phyloP scores from a whole-genome alignment of 2,888 invertebrate genomes.

The Cremastobaeus sp. region DNA sequence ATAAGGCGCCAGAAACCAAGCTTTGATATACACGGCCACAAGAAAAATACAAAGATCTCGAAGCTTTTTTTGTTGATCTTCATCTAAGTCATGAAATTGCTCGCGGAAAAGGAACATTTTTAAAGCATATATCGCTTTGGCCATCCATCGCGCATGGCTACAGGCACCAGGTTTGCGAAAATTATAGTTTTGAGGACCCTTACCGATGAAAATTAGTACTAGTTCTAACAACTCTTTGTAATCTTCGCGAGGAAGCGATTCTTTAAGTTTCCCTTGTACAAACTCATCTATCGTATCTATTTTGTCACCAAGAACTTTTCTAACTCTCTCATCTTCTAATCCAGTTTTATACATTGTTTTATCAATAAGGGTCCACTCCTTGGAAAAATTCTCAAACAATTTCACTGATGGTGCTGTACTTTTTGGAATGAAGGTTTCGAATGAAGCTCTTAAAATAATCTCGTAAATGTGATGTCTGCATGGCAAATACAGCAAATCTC shows the following conservation, averaged over 20 bases:
- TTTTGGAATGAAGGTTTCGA: conserved; percentile 20
- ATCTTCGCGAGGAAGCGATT: conserved; percentile 56
- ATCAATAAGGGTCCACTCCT: conserved; percentile 2
- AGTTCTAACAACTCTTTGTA: conserved; percentile 64
- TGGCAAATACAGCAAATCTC: conserved; percentile 23
- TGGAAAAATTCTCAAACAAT: conserved; percentile 6
- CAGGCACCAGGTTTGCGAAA: conserved; percentile 28
- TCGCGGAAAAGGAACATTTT: conserved; percentile 64
- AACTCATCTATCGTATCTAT: conserved; percentile 10
- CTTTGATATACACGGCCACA: conserved; percentile 16
- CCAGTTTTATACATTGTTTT: conserved; percentile 13
- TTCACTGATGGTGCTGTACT: conserved; percentile 13
- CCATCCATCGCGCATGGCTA: conserved; percentile 67
- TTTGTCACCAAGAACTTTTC: conserved; percentile 11
- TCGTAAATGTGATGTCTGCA: conserved; percentile 32
- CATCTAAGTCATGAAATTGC: conserved; percentile 11
- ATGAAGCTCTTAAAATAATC: conserved; percentile 10
- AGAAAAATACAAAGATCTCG: conserved; percentile 61
- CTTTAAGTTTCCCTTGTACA: not conserved
- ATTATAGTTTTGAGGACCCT: conserved; percentile 5
- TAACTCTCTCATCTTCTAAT: conserved; percentile 25
- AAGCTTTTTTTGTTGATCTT: conserved; percentile 31
- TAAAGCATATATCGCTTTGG: conserved; percentile 63
- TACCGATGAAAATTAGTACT: conserved; percentile 58
- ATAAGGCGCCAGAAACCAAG: conserved; percentile 55